phyloP scores from a whole-genome alignment of 2,113 vertebrate species.

The Pardalotus punctatus region DNA sequence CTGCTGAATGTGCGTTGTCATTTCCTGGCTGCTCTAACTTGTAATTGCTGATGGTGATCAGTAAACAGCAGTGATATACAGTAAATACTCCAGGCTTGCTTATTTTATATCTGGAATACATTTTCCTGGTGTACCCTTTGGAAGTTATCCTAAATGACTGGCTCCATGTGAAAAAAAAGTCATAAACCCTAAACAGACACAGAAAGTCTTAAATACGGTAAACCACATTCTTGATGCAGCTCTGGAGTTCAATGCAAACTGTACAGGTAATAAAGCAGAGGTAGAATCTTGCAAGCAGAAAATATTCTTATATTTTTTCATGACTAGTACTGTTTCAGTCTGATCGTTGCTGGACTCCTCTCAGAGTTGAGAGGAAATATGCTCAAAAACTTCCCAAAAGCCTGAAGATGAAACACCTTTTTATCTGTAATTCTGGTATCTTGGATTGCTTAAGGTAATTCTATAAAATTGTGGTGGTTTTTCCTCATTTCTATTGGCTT shows the following conservation, averaged over 20 bases:
- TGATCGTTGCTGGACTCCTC: not conserved
- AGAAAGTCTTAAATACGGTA: not conserved
- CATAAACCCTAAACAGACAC: not conserved
- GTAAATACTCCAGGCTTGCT: not conserved
- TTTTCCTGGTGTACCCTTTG: not conserved
- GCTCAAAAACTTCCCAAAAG: not conserved
- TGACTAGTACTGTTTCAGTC: not conserved
- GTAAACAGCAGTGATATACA: not conserved
- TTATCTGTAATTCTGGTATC: not conserved
- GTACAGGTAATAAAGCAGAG: not conserved
- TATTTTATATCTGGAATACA: not conserved
- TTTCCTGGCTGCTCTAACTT: not conserved
- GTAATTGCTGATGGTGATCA: not conserved
- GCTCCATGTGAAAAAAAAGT: not conserved
- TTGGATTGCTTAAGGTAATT: not conserved
- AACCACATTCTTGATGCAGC: not conserved
- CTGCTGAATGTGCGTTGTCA: not conserved
- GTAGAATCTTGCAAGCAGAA: not conserved
- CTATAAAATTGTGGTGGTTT: not conserved
- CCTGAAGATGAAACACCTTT: not conserved
- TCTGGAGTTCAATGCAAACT: not conserved
- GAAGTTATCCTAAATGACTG: not conserved
- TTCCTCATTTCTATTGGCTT: not conserved
- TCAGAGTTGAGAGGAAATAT: not conserved
- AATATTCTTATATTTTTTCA: not conserved